Evolutionary conservation across 2,888 invertebrate species (phyloP).

Genomic region (Calameuta pallipes): DNA sequence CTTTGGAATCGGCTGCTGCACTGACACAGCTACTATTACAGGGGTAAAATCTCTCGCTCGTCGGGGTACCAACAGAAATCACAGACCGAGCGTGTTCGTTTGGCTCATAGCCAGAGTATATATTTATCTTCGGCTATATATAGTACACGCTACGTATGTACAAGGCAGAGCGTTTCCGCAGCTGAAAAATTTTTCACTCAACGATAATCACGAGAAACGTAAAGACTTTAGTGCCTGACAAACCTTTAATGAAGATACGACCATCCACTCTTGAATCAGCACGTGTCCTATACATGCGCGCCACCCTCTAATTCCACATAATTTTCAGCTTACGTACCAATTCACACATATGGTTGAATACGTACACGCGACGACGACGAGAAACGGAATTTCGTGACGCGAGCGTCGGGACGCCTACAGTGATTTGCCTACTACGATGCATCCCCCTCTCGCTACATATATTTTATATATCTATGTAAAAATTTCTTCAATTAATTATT

Average conservation of each 20-base stretch:
- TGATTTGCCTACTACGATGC: not conserved
- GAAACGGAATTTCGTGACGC: not conserved
- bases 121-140: slow-evolving; percentile 64
- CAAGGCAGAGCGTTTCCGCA: not conserved
- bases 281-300: not conserved
- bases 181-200: not conserved
- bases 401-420: not conserved
- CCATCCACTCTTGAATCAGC: not conserved
- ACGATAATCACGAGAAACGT: not conserved
- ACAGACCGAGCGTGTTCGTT: slow-evolving; percentile 44
- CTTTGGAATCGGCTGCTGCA: slow-evolving; percentile 42
- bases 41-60: slow-evolving; percentile 28
- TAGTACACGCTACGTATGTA: slow-evolving; percentile 33
- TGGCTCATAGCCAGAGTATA: slow-evolving; percentile 60
- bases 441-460: not conserved
- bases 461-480: not conserved
- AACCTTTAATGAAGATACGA: not conserved
- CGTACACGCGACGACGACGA: not conserved
- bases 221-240: not conserved
- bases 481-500: not conserved
- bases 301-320: not conserved
- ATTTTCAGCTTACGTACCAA: not conserved
- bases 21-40: slow-evolving; percentile 58
- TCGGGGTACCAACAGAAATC: slow-evolving; percentile 15
- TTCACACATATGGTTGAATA: not conserved